Conservation (phyloP, 2,113 vertebrate species). For the Pteruthius melanotis region DNA sequence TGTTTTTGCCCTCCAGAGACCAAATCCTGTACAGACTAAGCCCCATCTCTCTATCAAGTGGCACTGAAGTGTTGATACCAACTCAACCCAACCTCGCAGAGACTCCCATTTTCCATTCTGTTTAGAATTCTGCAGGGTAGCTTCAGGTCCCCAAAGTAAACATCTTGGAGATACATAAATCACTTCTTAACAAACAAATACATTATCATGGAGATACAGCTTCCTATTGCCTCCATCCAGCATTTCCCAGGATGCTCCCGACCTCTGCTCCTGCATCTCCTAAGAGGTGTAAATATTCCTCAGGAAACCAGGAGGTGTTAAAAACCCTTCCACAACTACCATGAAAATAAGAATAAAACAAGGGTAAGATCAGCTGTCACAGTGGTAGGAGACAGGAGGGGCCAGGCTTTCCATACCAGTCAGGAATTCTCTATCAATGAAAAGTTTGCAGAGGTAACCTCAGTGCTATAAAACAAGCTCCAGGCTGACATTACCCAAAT, state of each 20-base stretch:
- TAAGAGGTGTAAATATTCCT: conserved; percentile 61
- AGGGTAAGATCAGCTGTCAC: conserved; percentile 48
- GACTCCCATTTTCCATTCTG: neutral
- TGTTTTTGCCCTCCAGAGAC: neutral
- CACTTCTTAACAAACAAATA: neutral
- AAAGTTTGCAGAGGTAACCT: neutral
- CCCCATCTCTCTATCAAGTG: neutral
- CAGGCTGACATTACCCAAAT: neutral
- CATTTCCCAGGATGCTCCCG: neutral
- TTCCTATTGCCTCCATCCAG: neutral
- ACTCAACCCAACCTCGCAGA: neutral
- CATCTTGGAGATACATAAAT: neutral
- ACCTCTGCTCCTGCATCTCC: conserved; percentile 28
- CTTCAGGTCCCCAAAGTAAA: conserved; percentile 29
- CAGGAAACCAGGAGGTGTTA: conserved; percentile 24
- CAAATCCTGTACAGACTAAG: neutral
- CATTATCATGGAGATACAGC: neutral
- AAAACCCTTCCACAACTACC: conserved; percentile 54
- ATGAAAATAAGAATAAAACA: conserved; percentile 58
- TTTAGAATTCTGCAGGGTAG: neutral
- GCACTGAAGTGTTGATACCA: neutral
- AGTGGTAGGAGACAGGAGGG: neutral
- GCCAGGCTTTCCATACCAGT: neutral
- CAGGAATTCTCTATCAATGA: neutral
- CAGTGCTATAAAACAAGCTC: neutral